A percentile compares a stretch with the other conserved stretches of the same genome.
phyloP scores from a whole-genome alignment of 2,797 vertebrate genomes.

The Erethizon dorsatum region DNA sequence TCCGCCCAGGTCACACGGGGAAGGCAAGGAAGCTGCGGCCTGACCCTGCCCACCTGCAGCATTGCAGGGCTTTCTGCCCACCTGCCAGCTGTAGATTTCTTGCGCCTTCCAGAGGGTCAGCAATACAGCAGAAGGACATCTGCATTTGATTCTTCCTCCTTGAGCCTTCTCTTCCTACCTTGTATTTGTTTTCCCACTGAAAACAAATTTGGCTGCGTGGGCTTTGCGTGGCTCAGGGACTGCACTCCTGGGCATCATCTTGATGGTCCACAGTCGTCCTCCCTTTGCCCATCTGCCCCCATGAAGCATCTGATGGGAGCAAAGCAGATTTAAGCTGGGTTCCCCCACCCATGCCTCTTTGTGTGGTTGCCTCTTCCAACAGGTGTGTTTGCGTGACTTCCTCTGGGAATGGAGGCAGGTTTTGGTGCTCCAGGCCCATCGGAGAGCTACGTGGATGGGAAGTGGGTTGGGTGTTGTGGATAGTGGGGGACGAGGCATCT shows the following conservation, averaged over 20 bases:
- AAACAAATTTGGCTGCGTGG: background rate
- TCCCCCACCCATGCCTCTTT: slow-evolving; percentile 91
- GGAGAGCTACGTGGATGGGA: background rate
- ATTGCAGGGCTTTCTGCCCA: slow-evolving; percentile 5
- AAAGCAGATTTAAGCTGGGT: slow-evolving; percentile 92
- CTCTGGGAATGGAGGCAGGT: background rate
- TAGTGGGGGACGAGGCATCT: background rate
- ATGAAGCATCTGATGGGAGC: slow-evolving; percentile 93
- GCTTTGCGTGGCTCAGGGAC: slow-evolving; percentile 44
- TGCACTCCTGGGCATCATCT: background rate
- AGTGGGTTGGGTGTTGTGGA: background rate
- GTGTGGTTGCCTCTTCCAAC: background rate
- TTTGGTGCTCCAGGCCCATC: background rate
- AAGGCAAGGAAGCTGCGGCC: background rate
- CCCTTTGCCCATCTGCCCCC: slow-evolving; percentile 90
- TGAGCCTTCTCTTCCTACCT: slow-evolving; percentile 80
- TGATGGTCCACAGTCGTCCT: slow-evolving; percentile 48
- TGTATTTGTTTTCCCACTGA: slow-evolving; percentile 66
- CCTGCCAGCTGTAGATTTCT: background rate
- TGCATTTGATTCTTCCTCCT: slow-evolving; percentile 63
- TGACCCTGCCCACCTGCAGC: background rate
- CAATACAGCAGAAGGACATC: background rate
- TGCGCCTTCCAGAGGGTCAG: background rate
- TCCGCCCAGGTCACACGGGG: background rate
- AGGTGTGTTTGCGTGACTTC: too few relatives aligned